Evolutionary conservation across 2,888 invertebrate species (phyloP), one percentile per base, ranked within the genome.

Genomic region (Cosmopolites sordidus): DNA sequence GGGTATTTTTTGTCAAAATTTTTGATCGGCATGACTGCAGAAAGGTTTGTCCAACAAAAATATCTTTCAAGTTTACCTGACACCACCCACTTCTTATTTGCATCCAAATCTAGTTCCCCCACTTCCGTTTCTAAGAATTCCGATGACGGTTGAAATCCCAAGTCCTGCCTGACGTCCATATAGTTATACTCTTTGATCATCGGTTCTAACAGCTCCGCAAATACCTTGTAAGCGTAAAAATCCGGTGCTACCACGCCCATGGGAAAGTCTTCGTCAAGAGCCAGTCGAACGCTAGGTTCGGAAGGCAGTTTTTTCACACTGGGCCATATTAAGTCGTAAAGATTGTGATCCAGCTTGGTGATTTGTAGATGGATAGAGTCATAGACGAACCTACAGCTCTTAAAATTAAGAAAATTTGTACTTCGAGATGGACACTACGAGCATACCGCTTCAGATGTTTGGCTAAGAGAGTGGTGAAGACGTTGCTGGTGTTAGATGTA

Each of bases 321-420:
- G 11, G 93, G 92, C 84, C 90, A 91, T 67, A 93, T 87, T 16
- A 92, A 82, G 71, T 94, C 92, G 66, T 92, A 87, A 2, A 94
- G 79, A 69, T 87, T 89, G 71, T 92, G 91, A 71, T 92, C 92
- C 62, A 87, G 78, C 73, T 85, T 84, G 17, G 93, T 93, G 64
- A 88, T 78, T 63, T 89, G 82, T 56, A 78, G 73, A 75, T 89
- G 89, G 53, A 92, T 80, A 52, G 76, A 74, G 62, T 92, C 88
- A 72, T 89, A 92, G 56, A 86, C 76, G 38, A 81, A 78, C 54
- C 82, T 80, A 66, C 84, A 87, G 22, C 8, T 8, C 4, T 22
- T 22, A n/a, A n/a, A n/a, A n/a, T n/a, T n/a, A n/a, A n/a, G n/a
- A n/a, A n/a, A n/a, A n/a, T n/a, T n/a, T n/a, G n/a, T n/a, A n/a